phyloP scores from a whole-genome alignment of 2,797 vertebrate genomes.

The Choloepus didactylus region DNA sequence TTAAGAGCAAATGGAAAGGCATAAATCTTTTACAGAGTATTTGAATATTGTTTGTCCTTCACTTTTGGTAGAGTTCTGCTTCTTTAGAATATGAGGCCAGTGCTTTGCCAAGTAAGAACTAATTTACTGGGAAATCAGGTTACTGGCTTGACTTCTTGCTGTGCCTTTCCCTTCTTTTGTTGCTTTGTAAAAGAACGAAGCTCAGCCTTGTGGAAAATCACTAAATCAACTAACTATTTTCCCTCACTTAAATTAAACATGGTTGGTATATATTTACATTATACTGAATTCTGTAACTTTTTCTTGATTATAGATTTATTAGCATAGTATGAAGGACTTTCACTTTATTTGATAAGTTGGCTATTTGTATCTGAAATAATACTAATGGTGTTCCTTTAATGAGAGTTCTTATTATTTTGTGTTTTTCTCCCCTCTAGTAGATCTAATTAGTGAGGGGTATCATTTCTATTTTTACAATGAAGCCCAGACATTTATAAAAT shows the following conservation, averaged over 20 bases:
- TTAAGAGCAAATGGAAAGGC: constrained; percentile 12
- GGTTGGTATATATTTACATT: constrained; percentile 37
- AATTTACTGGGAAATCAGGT: constrained; percentile 59
- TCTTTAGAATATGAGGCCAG: constrained; percentile 51
- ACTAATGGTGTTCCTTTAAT: constrained; percentile 44
- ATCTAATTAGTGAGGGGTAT: not conserved
- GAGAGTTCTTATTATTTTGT: constrained; percentile 45
- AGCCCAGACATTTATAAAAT: constrained; percentile 26
- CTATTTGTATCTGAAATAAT: constrained; percentile 29
- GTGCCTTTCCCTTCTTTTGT: constrained; percentile 66
- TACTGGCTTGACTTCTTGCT: constrained; percentile 69
- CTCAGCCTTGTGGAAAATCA: constrained; percentile 72
- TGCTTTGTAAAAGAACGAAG: constrained; percentile 67
- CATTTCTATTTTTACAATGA: constrained; percentile 17
- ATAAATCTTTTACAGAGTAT: constrained; percentile 50
- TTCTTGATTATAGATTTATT: constrained; percentile 50
- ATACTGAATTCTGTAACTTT: constrained; percentile 41
- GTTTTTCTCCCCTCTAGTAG: not conserved
- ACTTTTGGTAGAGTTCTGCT: constrained; percentile 37
- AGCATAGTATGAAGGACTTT: constrained; percentile 37
- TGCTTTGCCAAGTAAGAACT: constrained; percentile 64
- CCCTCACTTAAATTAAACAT: constrained; percentile 48
- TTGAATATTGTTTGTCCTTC: constrained; percentile 50
- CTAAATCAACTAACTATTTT: constrained; percentile 46
- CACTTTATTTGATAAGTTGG: constrained; percentile 43